Percentiles rank a stretch among this genome's conserved stretches.
These are phyloP conservation scores for Gymnocephalus cernua DNA, from an alignment of 2,113 vertebrate species.

Conservation along the genomic window DNA sequence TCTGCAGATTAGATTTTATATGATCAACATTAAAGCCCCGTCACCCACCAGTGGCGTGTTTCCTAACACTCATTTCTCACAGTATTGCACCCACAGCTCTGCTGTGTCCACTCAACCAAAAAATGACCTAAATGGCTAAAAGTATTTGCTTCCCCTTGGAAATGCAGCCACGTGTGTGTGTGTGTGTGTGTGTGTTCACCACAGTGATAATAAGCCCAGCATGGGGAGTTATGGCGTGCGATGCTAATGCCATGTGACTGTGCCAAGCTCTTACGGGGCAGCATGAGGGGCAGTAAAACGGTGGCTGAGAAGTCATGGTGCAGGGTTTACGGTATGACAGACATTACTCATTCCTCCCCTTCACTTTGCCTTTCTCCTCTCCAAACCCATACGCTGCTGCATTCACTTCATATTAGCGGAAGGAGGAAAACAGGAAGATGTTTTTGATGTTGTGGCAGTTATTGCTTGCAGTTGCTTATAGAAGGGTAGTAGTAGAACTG, in stretches of 20 bases:
- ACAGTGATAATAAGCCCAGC: conserved; percentile 42
- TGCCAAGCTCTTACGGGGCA: conserved; percentile 61
- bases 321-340: conserved; percentile 43
- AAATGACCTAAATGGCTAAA: conserved; percentile 48
- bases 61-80: conserved; percentile 55
- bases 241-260: conserved; percentile 48
- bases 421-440: not conserved
- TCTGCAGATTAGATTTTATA: conserved; percentile 69
- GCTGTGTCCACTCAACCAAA: conserved; percentile 51
- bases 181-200: conserved; percentile 14
- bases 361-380: conserved; percentile 18
- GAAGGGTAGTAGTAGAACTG: conserved; percentile 11
- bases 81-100: conserved; percentile 45
- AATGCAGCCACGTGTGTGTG: conserved; percentile 3
- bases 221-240: conserved; percentile 30
- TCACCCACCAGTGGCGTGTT: conserved; percentile 45
- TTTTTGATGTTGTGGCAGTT: conserved; percentile 26
- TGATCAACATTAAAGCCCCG: conserved; percentile 65
- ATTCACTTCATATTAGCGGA: conserved; percentile 30
- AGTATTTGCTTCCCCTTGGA: conserved; percentile 50
- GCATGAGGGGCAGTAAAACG: conserved; percentile 58
- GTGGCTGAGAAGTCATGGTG: conserved; percentile 54
- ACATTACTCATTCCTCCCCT: conserved; percentile 63
- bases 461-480: conserved; percentile 17
- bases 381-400: conserved; percentile 17